These are phyloP conservation scores for Carabus problematicus DNA, from an alignment of 2,888 invertebrate genomes.

Conservation along the genomic window DNA sequence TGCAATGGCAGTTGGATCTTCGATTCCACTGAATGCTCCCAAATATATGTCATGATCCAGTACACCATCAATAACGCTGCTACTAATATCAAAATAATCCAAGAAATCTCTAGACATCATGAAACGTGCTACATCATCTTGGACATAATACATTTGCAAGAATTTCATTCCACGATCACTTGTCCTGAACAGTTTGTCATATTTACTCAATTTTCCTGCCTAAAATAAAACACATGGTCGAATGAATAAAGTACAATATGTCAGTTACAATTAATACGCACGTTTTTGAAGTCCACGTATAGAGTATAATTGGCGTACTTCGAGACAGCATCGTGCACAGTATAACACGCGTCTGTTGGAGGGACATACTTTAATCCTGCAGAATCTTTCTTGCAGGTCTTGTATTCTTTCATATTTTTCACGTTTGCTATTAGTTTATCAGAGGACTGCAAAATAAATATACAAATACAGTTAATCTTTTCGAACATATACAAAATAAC, in stretches of 20 bases:
- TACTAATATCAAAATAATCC: not conserved
- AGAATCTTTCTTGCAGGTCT: slow-evolving; percentile 23
- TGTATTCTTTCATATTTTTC: slow-evolving; percentile 11
- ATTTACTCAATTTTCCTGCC: not conserved
- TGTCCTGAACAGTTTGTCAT: not conserved
- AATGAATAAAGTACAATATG: not conserved
- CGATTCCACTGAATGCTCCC: not conserved
- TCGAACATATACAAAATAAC: not conserved
- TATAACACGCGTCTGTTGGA: slow-evolving; percentile 19
- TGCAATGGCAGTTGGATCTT: slow-evolving; percentile 13
- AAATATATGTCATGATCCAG: too few relatives aligned
- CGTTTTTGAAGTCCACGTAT: not conserved
- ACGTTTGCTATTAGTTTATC: slow-evolving; percentile 3
- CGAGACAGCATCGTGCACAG: not conserved
- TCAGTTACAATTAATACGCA: not conserved
- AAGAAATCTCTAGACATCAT: not conserved
- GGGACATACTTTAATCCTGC: slow-evolving; percentile 22
- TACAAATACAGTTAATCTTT: not conserved
- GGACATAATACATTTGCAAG: not conserved
- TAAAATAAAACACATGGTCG: too few relatives aligned
- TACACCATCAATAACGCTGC: too few relatives aligned
- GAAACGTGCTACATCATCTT: slow-evolving; percentile 3
- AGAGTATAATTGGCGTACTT: not conserved
- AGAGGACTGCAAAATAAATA: not conserved
- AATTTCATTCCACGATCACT: slow-evolving; percentile 9